These are phyloP conservation scores for Ceryle rudis DNA, from an alignment of 2,797 vertebrate genomes.

Conservation along the genomic window DNA sequence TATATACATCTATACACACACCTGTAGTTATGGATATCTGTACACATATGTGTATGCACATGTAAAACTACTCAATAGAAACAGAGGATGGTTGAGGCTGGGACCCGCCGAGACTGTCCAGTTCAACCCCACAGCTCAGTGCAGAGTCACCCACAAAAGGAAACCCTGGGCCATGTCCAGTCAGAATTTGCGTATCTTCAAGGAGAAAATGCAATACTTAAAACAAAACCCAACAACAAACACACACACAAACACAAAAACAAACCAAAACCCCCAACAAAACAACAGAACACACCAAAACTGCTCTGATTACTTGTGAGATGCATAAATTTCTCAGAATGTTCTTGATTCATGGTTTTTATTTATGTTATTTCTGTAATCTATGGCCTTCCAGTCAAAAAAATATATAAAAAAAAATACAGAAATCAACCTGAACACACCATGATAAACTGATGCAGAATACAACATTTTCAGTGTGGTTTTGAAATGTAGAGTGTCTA, in stretches of 20 bases:
- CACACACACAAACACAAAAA: neutral
- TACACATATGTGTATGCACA: neutral
- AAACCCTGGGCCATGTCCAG: neutral
- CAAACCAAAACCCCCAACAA: neutral
- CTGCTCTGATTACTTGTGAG: neutral
- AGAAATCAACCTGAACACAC: neutral
- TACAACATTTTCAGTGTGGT: fast-evolving
- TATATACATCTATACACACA: neutral
- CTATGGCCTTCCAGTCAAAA: neutral
- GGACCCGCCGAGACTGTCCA: neutral
- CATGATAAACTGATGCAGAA: neutral
- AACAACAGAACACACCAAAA: neutral
- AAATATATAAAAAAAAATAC: neutral
- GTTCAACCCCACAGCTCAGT: neutral
- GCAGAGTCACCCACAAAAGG: neutral
- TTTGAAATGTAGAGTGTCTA: neutral
- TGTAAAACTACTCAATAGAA: neutral
- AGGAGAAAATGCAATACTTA: neutral
- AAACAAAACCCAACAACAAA: neutral
- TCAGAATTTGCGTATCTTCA: neutral
- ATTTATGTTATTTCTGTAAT: neutral
- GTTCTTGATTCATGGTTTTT: neutral
- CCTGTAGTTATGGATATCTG: neutral
- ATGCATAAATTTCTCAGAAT: neutral
- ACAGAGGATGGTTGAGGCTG: neutral